Conservation (phyloP, 2,888 invertebrate genomes). For the Luperina nickerlii region DNA sequence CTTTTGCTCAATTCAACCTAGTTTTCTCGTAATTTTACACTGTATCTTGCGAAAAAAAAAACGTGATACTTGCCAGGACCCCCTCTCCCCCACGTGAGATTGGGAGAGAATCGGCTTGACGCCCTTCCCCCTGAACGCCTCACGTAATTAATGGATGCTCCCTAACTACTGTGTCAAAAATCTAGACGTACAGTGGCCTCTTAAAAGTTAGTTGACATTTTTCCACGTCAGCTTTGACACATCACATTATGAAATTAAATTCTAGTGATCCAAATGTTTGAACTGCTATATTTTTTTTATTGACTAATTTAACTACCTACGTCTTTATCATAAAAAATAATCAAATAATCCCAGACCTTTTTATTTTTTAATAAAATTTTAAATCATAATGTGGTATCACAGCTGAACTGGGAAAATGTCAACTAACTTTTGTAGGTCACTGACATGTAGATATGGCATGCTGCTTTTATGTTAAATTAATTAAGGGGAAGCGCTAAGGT, state of each 20-base stretch:
- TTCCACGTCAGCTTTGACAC: background rate
- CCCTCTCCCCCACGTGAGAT: too few species aligned
- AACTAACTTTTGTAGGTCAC: background rate
- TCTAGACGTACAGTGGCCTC: background rate
- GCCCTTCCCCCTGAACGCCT: too few species aligned
- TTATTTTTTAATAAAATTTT: background rate
- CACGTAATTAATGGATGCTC: too few species aligned
- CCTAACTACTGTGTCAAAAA: conserved; percentile 3
- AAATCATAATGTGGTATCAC: background rate
- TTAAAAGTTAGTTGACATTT: background rate
- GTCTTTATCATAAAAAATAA: background rate
- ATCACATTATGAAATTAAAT: background rate
- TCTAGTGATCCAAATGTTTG: background rate
- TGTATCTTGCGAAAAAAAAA: too few species aligned
- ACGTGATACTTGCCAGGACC: too few species aligned
- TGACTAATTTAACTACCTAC: background rate
- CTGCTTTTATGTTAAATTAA: conserved; percentile 1
- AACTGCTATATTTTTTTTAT: background rate
- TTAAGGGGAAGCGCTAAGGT: too few species aligned
- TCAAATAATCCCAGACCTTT: background rate
- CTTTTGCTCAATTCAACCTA: too few species aligned
- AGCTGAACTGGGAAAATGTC: background rate
- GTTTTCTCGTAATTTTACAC: too few species aligned
- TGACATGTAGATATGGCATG: conserved; percentile 9
- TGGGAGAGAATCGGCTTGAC: too few species aligned